These are phyloP conservation scores for Zelostemma sp. DNA, from an alignment of 1,140 invertebrate genomes.

Conservation along the genomic window DNA sequence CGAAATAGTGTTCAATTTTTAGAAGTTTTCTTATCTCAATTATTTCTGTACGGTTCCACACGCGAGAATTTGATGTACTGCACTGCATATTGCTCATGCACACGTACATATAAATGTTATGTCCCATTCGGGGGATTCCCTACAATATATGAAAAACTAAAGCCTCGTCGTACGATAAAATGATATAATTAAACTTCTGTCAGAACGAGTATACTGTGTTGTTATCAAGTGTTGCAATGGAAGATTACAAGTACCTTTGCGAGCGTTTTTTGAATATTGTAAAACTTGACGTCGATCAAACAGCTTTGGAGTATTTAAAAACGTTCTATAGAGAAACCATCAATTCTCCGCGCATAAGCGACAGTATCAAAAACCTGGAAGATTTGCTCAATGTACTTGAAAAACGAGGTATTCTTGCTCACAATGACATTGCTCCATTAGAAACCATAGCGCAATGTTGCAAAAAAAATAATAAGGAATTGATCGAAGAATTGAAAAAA, in stretches of 20 bases:
- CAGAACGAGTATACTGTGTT: neutral
- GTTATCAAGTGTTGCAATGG: neutral
- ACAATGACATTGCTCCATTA: slow-evolving; percentile 46
- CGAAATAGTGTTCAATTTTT: too few species aligned
- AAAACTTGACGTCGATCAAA: neutral
- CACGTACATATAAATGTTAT: too few species aligned
- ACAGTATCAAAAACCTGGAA: slow-evolving; percentile 47
- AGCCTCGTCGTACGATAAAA: neutral
- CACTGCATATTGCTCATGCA: too few species aligned
- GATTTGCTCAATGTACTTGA: slow-evolving; percentile 55
- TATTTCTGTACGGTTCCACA: too few species aligned
- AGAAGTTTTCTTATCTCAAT: too few species aligned
- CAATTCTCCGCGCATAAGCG: slow-evolving; percentile 46
- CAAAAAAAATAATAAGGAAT: slow-evolving; percentile 27
- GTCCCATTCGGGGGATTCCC: neutral
- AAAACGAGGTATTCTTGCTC: slow-evolving; percentile 51
- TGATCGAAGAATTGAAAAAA: slow-evolving; percentile 30
- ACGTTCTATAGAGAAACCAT: slow-evolving; percentile 39
- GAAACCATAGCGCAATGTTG: slow-evolving; percentile 43
- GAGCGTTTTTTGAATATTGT: neutral
- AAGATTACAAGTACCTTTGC: neutral
- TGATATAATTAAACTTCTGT: neutral
- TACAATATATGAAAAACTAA: neutral
- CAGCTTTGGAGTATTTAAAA: slow-evolving; percentile 44
- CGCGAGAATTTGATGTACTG: too few species aligned